These are phyloP conservation scores for Anableps anableps DNA, from an alignment of 2,797 vertebrate species.

Conservation along the genomic window DNA sequence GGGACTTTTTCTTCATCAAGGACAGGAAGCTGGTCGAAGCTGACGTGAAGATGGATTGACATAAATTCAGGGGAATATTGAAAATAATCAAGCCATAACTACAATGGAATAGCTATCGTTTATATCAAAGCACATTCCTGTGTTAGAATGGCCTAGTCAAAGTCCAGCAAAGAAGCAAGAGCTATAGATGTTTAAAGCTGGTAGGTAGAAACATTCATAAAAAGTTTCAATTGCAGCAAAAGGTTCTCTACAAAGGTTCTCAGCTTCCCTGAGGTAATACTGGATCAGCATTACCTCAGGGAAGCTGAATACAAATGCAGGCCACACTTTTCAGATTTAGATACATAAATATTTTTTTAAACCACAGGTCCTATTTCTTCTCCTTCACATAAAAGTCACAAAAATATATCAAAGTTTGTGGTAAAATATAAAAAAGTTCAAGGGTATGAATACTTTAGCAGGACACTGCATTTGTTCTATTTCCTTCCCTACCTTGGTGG, in stretches of 20 bases:
- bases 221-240: neutral
- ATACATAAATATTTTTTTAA: neutral
- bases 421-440: neutral
- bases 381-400: neutral
- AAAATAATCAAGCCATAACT: neutral
- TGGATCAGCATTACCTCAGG: neutral
- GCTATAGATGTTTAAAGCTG: neutral
- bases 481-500: conserved; percentile 88
- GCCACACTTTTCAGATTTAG: neutral
- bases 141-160: neutral
- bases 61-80: neutral
- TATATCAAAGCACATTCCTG: neutral
- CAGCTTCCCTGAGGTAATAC: too few relatives aligned
- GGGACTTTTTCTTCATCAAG: accelerated
- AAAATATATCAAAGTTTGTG: neutral
- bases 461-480: neutral
- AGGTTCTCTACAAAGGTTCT: neutral
- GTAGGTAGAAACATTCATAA: neutral
- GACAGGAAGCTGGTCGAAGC: neutral
- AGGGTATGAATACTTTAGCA: neutral
- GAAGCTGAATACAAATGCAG: neutral
- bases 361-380: neutral
- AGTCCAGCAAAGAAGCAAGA: neutral
- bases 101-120: neutral
- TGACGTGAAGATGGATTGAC: neutral